phyloP scores from a whole-genome alignment of 2,113 vertebrate species.

The Rafetus swinhoei region DNA sequence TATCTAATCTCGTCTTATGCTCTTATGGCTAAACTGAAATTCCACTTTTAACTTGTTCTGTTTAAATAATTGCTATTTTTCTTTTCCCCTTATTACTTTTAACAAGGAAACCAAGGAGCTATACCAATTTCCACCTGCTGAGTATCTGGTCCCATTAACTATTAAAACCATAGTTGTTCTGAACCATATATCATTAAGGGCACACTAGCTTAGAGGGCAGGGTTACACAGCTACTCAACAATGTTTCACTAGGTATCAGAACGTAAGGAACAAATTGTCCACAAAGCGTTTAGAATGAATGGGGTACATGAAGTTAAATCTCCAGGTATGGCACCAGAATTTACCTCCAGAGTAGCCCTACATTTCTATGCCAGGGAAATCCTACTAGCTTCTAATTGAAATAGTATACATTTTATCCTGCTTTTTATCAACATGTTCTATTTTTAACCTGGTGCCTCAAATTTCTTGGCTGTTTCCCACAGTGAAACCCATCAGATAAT shows the following conservation, averaged over 20 bases:
- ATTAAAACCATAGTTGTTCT: not conserved
- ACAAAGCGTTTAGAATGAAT: not conserved
- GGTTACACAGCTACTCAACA: too few relatives aligned
- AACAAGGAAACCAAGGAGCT: not conserved
- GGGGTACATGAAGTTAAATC: not conserved
- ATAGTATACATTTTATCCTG: constrained; percentile 31
- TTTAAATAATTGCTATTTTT: not conserved
- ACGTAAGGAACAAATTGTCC: constrained; percentile 1
- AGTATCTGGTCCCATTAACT: not conserved
- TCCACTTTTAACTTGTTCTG: accelerated
- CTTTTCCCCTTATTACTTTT: not conserved
- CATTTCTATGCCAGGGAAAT: constrained; percentile 28
- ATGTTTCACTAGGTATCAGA: accelerated
- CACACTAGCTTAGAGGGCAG: too few relatives aligned
- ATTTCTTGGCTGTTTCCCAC: not conserved
- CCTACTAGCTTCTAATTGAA: constrained; percentile 34
- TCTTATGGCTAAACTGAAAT: not conserved
- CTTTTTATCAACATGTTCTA: not conserved
- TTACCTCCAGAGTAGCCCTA: constrained; percentile 17
- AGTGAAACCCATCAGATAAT: not conserved
- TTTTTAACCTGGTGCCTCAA: not conserved
- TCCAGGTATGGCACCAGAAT: not conserved
- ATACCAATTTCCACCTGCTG: not conserved
- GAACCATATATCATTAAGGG: not conserved
- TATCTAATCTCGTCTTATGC: too few relatives aligned